Conservation (phyloP, 2,797 vertebrate genomes). For the Chrosomus eos region DNA sequence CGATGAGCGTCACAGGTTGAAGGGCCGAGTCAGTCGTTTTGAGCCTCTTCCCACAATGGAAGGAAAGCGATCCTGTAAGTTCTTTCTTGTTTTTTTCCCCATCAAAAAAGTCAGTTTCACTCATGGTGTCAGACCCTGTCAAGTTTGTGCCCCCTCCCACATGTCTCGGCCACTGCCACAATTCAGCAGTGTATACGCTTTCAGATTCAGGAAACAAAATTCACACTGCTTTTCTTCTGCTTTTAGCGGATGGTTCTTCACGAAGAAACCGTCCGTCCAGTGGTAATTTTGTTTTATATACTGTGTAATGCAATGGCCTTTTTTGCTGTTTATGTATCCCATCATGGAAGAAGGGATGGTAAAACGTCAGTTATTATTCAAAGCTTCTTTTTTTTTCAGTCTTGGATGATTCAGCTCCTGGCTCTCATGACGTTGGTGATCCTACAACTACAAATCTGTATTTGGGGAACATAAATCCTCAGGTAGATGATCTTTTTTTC, state of each 20-base stretch:
- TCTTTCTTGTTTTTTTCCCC: not conserved
- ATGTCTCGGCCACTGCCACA: slow-evolving; percentile 47
- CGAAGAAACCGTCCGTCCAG: slow-evolving; percentile 98
- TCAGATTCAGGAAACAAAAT: slow-evolving; percentile 72
- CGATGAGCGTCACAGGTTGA: slow-evolving; percentile 95
- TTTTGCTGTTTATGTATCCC: slow-evolving; percentile 34
- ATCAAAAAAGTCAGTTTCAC: not conserved
- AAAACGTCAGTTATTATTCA: not conserved
- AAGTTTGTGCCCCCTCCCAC: slow-evolving; percentile 35
- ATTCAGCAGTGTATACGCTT: slow-evolving; percentile 52
- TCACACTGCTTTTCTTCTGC: slow-evolving; percentile 76
- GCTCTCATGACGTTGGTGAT: slow-evolving; percentile 98
- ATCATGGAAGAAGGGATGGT: slow-evolving; percentile 14
- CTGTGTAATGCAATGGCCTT: slow-evolving; percentile 62
- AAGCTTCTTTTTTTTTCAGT: slow-evolving; percentile 78
- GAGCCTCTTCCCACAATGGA: slow-evolving; percentile 91
- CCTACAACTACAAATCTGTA: slow-evolving; percentile 98
- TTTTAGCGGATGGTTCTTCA: slow-evolving; percentile 96
- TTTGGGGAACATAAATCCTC: slow-evolving; percentile 98
- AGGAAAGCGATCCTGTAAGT: slow-evolving; percentile 92
- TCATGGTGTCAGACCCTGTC: slow-evolving; percentile 4
- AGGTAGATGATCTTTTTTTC: slow-evolving; percentile 76
- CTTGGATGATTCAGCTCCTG: slow-evolving; percentile 96
- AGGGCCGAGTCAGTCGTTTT: slow-evolving; percentile 96
- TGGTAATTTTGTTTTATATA: slow-evolving; percentile 88